Conservation (phyloP, 2,888 invertebrate genomes). For the Panzeria rudis region DNA sequence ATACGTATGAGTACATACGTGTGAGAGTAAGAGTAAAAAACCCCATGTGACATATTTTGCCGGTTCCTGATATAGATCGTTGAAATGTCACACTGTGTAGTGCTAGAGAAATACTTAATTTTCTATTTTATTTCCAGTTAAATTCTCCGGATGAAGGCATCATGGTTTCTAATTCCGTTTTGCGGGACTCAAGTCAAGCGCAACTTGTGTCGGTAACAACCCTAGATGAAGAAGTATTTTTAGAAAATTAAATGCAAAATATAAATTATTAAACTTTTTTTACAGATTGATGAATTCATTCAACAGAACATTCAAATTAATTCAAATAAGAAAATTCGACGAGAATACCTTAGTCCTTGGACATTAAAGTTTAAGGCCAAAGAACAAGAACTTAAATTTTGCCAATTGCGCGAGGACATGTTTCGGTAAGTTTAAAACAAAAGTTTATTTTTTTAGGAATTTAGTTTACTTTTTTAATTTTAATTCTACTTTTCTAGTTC, state of each 20-base stretch:
- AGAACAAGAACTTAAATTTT: conserved; percentile 93
- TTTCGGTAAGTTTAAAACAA: conserved; percentile 87
- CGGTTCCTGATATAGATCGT: too few relatives aligned
- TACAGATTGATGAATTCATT: conserved; percentile 90
- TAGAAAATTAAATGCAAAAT: background rate
- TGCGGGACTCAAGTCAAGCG: conserved; percentile 79
- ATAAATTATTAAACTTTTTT: conserved; percentile 2
- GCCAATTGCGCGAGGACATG: conserved; percentile 94
- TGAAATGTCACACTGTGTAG: too few relatives aligned
- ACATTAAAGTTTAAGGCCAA: conserved; percentile 93
- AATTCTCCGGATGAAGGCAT: conserved; percentile 81
- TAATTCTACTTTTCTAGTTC: conserved; percentile 84
- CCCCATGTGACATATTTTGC: too few relatives aligned
- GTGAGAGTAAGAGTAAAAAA: too few relatives aligned
- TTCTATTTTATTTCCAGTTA: conserved; percentile 76
- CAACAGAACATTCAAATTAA: conserved; percentile 94
- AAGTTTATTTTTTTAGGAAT: background rate
- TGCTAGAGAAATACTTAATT: background rate
- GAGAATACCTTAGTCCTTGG: conserved; percentile 93
- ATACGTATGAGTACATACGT: too few relatives aligned
- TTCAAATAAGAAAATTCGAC: conserved; percentile 94
- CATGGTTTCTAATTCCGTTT: conserved; percentile 81
- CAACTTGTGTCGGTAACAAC: conserved; percentile 81
- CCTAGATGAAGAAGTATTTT: conserved; percentile 81
- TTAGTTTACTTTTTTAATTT: background rate